Conservation (phyloP, 1,140 invertebrate species). For the Zaprionus camerounensis region DNA sequence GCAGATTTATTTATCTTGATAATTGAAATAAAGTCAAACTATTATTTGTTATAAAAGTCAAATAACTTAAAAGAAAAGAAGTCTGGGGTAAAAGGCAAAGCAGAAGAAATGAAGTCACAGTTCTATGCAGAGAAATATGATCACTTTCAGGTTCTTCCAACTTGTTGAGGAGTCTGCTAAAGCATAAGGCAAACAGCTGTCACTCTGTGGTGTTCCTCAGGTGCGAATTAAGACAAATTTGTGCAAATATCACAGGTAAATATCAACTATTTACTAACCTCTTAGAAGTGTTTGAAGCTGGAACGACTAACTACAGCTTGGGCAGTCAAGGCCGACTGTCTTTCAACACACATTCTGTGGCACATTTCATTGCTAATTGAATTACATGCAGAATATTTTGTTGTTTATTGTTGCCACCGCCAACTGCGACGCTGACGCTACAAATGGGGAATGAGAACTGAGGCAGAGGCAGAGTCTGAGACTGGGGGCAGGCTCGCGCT, state of each 20-base stretch:
- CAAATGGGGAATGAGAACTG: neutral
- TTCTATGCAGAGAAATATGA: neutral
- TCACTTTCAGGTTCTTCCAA: neutral
- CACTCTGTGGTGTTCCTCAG: neutral
- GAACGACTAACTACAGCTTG: neutral
- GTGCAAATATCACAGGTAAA: conserved; percentile 5
- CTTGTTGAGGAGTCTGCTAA: neutral
- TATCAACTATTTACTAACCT: neutral
- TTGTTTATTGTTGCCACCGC: conserved; percentile 34
- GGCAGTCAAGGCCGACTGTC: conserved; percentile 4
- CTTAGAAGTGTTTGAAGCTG: neutral
- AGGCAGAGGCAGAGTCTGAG: neutral
- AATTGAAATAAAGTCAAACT: neutral
- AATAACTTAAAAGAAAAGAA: too few species aligned
- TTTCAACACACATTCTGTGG: neutral
- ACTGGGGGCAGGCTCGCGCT: conserved; percentile 19
- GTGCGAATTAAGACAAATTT: conserved; percentile 1
- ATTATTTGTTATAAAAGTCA: neutral
- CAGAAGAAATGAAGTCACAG: too few species aligned
- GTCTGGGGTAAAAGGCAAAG: too few species aligned
- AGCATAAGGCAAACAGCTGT: neutral
- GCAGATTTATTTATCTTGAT: neutral
- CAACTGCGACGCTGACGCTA: neutral
- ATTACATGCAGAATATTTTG: conserved; percentile 59
- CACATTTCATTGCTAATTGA: conserved; percentile 57